phyloP scores from a whole-genome alignment of 2,888 invertebrate species.

The Agrenia bidenticulata region DNA sequence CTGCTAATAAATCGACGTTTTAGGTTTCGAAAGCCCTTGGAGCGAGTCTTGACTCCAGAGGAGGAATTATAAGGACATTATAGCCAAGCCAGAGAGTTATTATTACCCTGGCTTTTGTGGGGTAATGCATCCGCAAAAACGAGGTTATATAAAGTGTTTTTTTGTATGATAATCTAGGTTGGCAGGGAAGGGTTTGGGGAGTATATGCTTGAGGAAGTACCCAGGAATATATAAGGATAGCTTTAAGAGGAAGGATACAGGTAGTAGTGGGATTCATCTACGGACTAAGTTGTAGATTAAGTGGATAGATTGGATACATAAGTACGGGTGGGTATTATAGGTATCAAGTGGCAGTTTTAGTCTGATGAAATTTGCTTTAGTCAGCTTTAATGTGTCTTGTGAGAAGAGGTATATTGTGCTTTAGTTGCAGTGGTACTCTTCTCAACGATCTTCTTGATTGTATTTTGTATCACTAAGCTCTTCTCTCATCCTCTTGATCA shows the following conservation, averaged over 20 bases:
- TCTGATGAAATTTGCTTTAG: conserved; percentile 2
- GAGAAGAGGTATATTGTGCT: background rate
- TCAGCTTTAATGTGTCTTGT: conserved; percentile 1
- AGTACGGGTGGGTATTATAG: background rate
- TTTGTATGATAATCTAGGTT: background rate
- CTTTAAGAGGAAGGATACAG: conserved; percentile 7
- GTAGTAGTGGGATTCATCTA: background rate
- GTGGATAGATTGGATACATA: background rate
- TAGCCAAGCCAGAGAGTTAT: too few species aligned
- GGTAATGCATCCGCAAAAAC: conserved; percentile 5
- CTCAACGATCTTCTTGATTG: background rate
- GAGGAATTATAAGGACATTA: background rate
- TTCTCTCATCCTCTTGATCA: too few species aligned
- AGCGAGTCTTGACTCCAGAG: background rate
- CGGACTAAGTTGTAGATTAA: background rate
- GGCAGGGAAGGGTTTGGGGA: background rate
- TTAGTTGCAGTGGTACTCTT: too few species aligned
- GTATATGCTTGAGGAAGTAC: background rate
- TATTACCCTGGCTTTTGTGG: background rate
- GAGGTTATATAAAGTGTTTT: conserved; percentile 4
- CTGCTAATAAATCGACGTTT: conserved; percentile 26
- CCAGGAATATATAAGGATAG: background rate
- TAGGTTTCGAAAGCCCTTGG: conserved; percentile 12
- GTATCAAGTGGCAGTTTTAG: background rate
- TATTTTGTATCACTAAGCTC: background rate